Conservation (phyloP, 1,140 invertebrate genomes). For the Meloidogyne chitwoodi region DNA sequence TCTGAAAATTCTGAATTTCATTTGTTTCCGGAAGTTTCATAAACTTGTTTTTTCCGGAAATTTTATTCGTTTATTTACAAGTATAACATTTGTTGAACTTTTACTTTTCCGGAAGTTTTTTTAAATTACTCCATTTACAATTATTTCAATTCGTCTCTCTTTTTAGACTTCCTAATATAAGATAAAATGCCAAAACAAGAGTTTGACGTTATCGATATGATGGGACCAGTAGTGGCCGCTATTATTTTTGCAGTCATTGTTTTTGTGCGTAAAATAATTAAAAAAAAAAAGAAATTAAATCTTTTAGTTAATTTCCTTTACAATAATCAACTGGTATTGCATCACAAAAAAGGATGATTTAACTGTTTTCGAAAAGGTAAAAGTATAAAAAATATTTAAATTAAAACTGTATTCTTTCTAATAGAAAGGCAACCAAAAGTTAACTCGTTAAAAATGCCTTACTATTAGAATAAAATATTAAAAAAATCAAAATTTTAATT, state of each 20-base stretch:
- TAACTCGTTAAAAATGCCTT: neutral
- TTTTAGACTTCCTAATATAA: neutral
- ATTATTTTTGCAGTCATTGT: slow-evolving; percentile 41
- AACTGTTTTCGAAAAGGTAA: slow-evolving; percentile 54
- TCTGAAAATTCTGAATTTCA: too few species aligned
- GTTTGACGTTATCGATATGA: slow-evolving; percentile 51
- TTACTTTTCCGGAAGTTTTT: neutral
- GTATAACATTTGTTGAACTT: too few species aligned
- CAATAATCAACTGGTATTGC: slow-evolving; percentile 54
- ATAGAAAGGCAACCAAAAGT: too few species aligned
- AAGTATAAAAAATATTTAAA: neutral
- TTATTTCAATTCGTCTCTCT: neutral
- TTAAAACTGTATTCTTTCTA: too few species aligned
- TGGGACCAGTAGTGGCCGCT: slow-evolving; percentile 50
- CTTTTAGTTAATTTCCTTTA: slow-evolving; percentile 43
- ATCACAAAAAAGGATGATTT: slow-evolving; percentile 55
- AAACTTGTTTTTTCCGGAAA: neutral
- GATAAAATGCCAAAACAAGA: slow-evolving; percentile 54
- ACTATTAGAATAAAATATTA: too few species aligned
- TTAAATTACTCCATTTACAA: neutral
- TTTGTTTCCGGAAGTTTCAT: neutral
- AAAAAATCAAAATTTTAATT: neutral
- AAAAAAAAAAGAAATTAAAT: neutral
- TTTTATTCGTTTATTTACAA: neutral
- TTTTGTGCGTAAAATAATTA: slow-evolving; percentile 8